phyloP scores from a whole-genome alignment of 2,888 invertebrate species.

The Metellina segmentata region DNA sequence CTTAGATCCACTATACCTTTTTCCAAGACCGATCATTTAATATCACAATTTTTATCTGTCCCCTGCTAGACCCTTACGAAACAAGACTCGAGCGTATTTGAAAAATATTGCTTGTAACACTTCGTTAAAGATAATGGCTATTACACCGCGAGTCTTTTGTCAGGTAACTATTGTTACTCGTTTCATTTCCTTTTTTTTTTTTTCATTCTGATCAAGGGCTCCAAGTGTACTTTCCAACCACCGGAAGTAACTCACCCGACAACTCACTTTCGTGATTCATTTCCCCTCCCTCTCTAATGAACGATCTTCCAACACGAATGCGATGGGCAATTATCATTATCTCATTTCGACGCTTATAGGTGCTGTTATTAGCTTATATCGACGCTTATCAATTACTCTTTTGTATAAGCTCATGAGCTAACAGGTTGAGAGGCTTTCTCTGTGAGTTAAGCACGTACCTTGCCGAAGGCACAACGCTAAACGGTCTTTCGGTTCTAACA shows the following conservation, averaged over 20 bases:
- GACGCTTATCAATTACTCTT: conserved; percentile 63
- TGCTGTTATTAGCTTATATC: background rate
- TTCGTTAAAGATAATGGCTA: conserved; percentile 57
- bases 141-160: conserved; percentile 40
- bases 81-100: background rate
- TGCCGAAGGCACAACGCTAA: background rate
- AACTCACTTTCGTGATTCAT: background rate
- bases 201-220: background rate
- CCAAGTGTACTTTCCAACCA: conserved; percentile 14
- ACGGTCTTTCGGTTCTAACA: background rate
- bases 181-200: conserved; percentile 7
- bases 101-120: conserved; percentile 53
- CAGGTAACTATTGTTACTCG: conserved; percentile 32
- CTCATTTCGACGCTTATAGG: conserved; percentile 38
- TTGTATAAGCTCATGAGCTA: background rate
- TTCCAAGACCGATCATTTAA: background rate
- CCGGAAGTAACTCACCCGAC: conserved; percentile 24
- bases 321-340: conserved; percentile 39
- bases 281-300: background rate
- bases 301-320: background rate
- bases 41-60: background rate
- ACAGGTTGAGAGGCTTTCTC: conserved; percentile 9
- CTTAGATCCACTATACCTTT: too few relatives aligned
- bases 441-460: background rate
- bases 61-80: background rate